Evolutionary conservation across 2,113 vertebrate genomes (phyloP), one percentile per base, ranked within the genome.

Genomic region (Chloropsis cyanopogon): DNA sequence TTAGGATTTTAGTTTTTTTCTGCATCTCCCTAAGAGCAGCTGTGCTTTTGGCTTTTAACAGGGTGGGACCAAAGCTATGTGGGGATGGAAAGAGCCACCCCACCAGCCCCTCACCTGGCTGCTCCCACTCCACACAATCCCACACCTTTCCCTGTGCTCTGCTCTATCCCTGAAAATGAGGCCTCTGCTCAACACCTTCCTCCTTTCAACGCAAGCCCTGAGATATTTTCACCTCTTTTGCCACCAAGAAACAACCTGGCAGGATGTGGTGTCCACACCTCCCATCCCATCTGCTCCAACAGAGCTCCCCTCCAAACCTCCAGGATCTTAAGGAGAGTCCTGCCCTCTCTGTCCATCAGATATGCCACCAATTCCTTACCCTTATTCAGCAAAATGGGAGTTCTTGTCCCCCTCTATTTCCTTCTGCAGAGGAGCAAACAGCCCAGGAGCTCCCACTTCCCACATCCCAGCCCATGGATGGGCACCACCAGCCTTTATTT

Each of bases 91-190:
- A 6, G 18, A 61, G 47, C 14, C 52, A 35, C 25, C 26, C 41
- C 25, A 23, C 5, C 66, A 29, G 13, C 9, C 35, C 80, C 87
- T 57, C 18, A 0, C 8, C 24, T 20, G 2, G 2, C 79, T 72
- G 57, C 35, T 60, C 71, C 68, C 4, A 0, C 25, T 6, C 52
- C 2, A 2, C 44, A 2, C 0, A 2, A 24, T 25, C 5, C 23
- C 4, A 68, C 29, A 5, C 21, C 56, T 18, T 28, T 37, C 11
- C 33, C 69, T 19, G 0, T 1, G 14, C n/a, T 57, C 70, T 29
- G 14, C 52, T 9, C 64, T 31, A 59, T 21, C 53, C 49, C 49
- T 4, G 3, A 8, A 33, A 63, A 25, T 10, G 66, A 65, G 77
- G 8, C 63, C 46, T 6, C 53, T 64, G 68, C 37, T 63, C 83